phyloP scores from a whole-genome alignment of 2,888 invertebrate species.

The Andricus quercusramuli region DNA sequence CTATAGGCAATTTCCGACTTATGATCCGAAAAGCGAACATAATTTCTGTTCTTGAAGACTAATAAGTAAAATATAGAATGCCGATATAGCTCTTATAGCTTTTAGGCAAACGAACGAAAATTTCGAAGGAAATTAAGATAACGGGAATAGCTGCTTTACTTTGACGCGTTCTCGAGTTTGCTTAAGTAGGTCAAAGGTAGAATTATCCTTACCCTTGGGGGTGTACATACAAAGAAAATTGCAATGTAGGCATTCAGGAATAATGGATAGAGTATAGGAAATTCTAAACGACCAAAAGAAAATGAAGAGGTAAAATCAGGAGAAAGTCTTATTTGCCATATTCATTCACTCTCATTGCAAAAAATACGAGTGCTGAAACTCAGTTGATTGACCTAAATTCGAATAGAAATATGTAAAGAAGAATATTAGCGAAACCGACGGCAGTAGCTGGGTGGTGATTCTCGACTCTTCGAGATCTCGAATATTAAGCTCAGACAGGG shows the following conservation, averaged over 20 bases:
- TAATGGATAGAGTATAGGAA: slow-evolving; percentile 13
- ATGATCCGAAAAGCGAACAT: too few species aligned
- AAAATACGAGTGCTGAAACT: not conserved
- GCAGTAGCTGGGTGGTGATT: not conserved
- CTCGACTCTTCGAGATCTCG: too few species aligned
- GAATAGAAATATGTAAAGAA: not conserved
- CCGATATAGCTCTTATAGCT: not conserved
- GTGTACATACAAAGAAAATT: slow-evolving; percentile 28
- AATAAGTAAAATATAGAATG: not conserved
- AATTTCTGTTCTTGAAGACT: too few species aligned
- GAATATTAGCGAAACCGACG: not conserved
- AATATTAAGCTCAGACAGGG: too few species aligned
- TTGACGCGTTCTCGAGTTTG: slow-evolving; percentile 37
- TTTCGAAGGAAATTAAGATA: slow-evolving; percentile 33
- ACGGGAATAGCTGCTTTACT: slow-evolving; percentile 20
- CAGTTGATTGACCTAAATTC: not conserved
- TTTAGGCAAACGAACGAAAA: slow-evolving; percentile 30
- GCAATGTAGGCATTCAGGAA: slow-evolving; percentile 17
- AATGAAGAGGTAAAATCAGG: not conserved
- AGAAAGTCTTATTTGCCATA: not conserved
- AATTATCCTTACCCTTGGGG: slow-evolving; percentile 17
- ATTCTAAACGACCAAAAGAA: not conserved
- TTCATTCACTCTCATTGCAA: not conserved
- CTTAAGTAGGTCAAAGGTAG: slow-evolving; percentile 12
- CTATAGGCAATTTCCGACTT: too few species aligned